These are phyloP conservation scores for Otolemur crassicaudatus DNA, from an alignment of 2,797 vertebrate species.

Conservation along the genomic window DNA sequence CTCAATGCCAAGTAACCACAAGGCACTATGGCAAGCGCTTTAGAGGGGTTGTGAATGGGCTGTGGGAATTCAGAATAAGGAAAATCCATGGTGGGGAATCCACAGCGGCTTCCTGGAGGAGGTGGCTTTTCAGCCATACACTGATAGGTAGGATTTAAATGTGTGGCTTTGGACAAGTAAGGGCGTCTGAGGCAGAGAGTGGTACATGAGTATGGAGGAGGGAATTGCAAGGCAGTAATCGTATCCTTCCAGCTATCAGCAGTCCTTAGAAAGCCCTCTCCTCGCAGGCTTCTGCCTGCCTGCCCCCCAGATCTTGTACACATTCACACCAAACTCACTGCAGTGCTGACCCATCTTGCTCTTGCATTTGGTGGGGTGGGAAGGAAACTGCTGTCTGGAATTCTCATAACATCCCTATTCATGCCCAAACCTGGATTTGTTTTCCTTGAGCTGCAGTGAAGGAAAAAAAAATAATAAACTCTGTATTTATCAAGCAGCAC, in stretches of 20 bases:
- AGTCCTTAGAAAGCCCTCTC: not conserved
- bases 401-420: not conserved
- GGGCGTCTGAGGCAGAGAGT: not conserved
- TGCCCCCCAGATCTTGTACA: not conserved
- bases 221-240: not conserved
- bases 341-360: not conserved
- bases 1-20: not conserved
- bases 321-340: not conserved
- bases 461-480: conserved; percentile 44
- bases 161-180: not conserved
- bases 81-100: not conserved
- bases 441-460: conserved; percentile 61
- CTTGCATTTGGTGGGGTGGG: not conserved
- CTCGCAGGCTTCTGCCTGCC: not conserved
- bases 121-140: not conserved
- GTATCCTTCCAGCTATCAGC: not conserved
- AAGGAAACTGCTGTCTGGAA: not conserved
- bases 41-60: not conserved
- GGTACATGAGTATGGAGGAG: rapidly evolving
- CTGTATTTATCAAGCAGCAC: conserved; percentile 74
- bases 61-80: not conserved
- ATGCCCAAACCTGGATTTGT: conserved; percentile 63
- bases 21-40: not conserved
- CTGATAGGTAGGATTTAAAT: not conserved
- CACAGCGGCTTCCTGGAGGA: not conserved